Conservation (phyloP, 2,888 invertebrate genomes). For the Agrotis puta region DNA sequence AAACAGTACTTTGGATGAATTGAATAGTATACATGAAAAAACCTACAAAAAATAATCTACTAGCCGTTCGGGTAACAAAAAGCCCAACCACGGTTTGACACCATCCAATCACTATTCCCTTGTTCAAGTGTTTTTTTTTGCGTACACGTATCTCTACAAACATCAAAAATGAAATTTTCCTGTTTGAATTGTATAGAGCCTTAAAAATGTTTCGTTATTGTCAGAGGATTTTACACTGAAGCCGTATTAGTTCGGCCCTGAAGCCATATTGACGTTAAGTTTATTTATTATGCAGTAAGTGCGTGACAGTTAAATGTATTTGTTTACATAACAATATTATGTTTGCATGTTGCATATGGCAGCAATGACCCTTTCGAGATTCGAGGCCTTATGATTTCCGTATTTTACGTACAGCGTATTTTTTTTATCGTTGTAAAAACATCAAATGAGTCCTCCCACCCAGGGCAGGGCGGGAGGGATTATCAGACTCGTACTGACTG, state of each 20-base stretch:
- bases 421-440: too few species aligned
- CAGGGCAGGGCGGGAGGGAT: too few species aligned
- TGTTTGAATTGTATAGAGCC: conserved; percentile 36
- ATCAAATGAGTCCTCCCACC: too few species aligned
- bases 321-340: neutral
- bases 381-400: too few species aligned
- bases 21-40: neutral
- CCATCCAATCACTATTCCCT: conserved; percentile 41
- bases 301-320: conserved; percentile 1
- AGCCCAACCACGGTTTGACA: conserved; percentile 12
- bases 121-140: conserved; percentile 33
- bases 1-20: neutral
- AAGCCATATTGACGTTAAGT: conserved; percentile 6
- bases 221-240: conserved; percentile 20
- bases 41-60: conserved; percentile 15
- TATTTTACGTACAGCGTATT: too few species aligned
- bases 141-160: conserved; percentile 19
- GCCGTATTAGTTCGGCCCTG: conserved; percentile 9
- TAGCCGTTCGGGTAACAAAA: conserved; percentile 29
- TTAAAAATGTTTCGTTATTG: conserved; percentile 19
- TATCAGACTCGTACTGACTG: too few species aligned
- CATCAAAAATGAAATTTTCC: conserved; percentile 50
- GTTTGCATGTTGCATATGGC: too few species aligned
- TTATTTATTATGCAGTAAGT: conserved; percentile 14
- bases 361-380: too few species aligned